Evolutionary conservation across 2,888 invertebrate species (phyloP), one percentile per base, ranked within the genome.

Genomic region (Pedicia rivosa): DNA sequence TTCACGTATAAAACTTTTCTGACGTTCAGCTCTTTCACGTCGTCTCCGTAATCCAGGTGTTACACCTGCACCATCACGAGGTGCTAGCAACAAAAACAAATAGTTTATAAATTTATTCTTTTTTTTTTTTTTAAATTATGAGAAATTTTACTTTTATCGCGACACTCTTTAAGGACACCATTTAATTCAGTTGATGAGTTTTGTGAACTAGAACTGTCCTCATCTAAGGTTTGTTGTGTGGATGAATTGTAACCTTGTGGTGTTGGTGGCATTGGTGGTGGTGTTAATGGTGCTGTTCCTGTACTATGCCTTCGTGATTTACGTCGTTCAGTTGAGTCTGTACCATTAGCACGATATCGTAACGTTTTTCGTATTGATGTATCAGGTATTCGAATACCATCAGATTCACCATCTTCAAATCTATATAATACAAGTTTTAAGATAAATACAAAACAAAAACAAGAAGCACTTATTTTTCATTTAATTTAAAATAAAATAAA

Each of bases 1-100:
- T 50, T 87, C 84, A 50, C 75, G 72, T 50, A 84, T 78, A 51
- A 86, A 83, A 52, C 79, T 81, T 38, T 82, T 74, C 54, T 88
- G 87, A 42, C 88, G 68, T 48, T 86, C 84, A 31, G 78, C 84
- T 44, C 88, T 70, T 52, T 87, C 86, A 42, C 86, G 68, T 42
- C 88, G 68, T 48, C 84, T 70, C 49, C 80, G 69, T 43, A 88
- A 64, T 36, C 81, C 83, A 30, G 87, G 79, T 19, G 78, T 86
- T 19, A 87, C 74, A 48, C 84, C 87, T 51, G 76, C 79, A 50
- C 73, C 73, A 30, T 49, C 45, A 40, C 49, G 44, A 33, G 42
- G 40, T 36, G 44, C 48, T 48, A 16, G 2, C 22, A 40, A 16
- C 25, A 35, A 28, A 25, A 35, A 28, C 17, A 10, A 7, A 16